These are phyloP conservation scores for Columbina picui DNA, from an alignment of 2,113 vertebrate genomes.

Conservation along the genomic window DNA sequence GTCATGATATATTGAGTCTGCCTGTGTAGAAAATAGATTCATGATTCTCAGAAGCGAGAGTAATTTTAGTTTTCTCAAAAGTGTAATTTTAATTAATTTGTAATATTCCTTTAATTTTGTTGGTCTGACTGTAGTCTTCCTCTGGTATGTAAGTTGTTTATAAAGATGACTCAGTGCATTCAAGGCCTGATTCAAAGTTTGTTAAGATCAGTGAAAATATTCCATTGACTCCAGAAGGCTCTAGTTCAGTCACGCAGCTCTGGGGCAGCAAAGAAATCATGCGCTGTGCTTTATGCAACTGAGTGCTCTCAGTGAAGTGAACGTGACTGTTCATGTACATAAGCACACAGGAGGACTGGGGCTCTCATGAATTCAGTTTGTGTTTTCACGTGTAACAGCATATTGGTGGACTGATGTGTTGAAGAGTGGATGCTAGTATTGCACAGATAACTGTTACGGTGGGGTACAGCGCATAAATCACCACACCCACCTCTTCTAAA, in stretches of 20 bases:
- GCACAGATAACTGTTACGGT: not conserved
- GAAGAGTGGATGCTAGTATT: not conserved
- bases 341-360: not conserved
- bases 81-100: not conserved
- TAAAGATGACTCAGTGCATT: not conserved
- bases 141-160: not conserved
- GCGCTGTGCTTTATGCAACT: not conserved
- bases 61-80: not conserved
- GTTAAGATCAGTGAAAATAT: conserved; percentile 31
- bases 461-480: not conserved
- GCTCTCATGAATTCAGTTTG: not conserved
- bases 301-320: not conserved
- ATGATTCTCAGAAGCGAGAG: not conserved
- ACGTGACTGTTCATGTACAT: not conserved
- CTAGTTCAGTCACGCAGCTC: not conserved
- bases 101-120: not conserved
- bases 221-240: conserved; percentile 25
- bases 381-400: not conserved
- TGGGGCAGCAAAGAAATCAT: conserved; percentile 4
- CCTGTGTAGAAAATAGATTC: not conserved
- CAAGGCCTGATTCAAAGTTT: not conserved
- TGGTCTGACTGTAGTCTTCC: not conserved
- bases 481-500: not conserved
- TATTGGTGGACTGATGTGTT: not conserved
- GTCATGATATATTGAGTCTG: not conserved